phyloP scores from a whole-genome alignment of 2,113 vertebrate species.

The Tiliqua scincoides region DNA sequence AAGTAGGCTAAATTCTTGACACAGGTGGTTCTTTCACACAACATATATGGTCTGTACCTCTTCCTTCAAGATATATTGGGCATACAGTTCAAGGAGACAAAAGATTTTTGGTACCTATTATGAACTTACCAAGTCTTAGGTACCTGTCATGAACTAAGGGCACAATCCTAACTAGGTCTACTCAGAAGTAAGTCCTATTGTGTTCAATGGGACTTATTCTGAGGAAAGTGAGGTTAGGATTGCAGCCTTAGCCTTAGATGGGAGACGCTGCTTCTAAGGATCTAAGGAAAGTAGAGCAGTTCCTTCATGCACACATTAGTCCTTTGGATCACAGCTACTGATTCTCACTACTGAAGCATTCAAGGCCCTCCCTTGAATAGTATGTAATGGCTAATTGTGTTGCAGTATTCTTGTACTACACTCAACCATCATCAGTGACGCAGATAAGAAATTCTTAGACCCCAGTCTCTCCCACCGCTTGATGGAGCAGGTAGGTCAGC shows the following conservation, averaged over 20 bases:
- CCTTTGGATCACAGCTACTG: neutral
- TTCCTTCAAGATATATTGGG: conserved; percentile 17
- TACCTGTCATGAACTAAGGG: too few species aligned
- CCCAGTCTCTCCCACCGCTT: too few species aligned
- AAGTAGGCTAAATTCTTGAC: neutral
- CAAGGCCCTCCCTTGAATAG: neutral
- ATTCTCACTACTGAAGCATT: neutral
- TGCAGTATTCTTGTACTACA: neutral
- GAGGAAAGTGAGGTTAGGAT: too few species aligned
- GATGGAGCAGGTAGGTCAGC: too few species aligned
- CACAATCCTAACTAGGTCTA: too few species aligned
- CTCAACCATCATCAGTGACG: neutral
- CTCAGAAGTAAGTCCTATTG: too few species aligned
- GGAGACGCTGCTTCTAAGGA: neutral
- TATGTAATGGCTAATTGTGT: neutral
- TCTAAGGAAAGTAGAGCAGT: neutral
- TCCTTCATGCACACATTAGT: neutral
- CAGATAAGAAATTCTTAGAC: neutral
- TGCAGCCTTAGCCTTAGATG: neutral
- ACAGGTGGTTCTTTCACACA: neutral
- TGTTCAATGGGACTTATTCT: too few species aligned
- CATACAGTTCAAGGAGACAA: conserved; percentile 1
- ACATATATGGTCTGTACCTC: conserved; percentile 23
- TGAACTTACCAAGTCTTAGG: too few species aligned
- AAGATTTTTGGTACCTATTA: neutral